Evolutionary conservation across 2,113 vertebrate species (phyloP).

Genomic region (Triplophysa siluroides): DNA sequence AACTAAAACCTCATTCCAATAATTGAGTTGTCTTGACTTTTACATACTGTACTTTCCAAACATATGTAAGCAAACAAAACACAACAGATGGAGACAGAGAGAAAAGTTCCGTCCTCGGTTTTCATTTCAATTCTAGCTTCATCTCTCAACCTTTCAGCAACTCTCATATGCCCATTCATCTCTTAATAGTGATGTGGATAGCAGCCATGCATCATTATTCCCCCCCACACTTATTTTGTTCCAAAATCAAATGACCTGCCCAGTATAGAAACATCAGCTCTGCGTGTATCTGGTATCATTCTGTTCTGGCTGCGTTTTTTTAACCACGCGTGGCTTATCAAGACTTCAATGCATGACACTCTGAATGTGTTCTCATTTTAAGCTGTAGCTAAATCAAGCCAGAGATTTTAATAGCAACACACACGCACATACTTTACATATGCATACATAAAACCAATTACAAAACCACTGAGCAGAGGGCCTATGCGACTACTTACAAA

Average conservation of each 20-base stretch:
- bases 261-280: conserved; percentile 1
- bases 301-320: conserved; percentile 18
- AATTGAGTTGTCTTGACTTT: too few relatives aligned
- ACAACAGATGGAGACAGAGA: not conserved
- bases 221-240: conserved; percentile 1
- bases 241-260: conserved; percentile 8
- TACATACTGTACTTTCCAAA: too few relatives aligned
- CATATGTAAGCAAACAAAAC: too few relatives aligned
- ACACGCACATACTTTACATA: conserved; percentile 36
- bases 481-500: not conserved
- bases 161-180: not conserved
- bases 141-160: conserved; percentile 15
- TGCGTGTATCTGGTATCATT: conserved; percentile 37
- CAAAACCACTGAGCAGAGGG: not conserved
- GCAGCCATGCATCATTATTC: conserved; percentile 16
- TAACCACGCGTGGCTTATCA: conserved; percentile 32
- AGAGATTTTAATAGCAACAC: conserved; percentile 33
- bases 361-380: conserved; percentile 16
- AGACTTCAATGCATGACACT: conserved; percentile 13
- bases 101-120: not conserved
- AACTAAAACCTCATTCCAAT: too few relatives aligned
- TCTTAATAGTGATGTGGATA: not conserved
- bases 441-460: conserved; percentile 39
- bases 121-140: not conserved
- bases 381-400: conserved; percentile 37